Conservation (phyloP, 2,113 vertebrate species). For the Neogale vison region DNA sequence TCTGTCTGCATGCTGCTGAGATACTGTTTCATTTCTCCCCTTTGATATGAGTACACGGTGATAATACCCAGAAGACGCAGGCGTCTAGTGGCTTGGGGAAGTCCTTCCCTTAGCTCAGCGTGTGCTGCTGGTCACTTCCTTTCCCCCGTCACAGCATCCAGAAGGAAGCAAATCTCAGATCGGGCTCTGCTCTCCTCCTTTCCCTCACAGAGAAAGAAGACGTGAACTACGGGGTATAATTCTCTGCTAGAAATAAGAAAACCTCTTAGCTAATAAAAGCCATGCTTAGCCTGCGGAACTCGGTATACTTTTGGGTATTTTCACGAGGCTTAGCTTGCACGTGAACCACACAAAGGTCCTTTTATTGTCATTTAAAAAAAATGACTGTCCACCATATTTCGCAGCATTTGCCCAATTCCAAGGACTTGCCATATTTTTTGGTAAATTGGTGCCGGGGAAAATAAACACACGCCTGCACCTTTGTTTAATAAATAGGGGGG, state of each 20-base stretch:
- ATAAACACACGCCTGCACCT: background rate
- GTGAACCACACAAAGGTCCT: background rate
- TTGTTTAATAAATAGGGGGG: background rate
- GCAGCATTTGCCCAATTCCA: background rate
- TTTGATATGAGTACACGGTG: background rate
- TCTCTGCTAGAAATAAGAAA: slow-evolving; percentile 1
- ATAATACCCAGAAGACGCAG: background rate
- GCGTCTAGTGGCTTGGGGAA: background rate
- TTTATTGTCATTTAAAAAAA: slow-evolving; percentile 5
- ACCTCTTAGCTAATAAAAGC: background rate
- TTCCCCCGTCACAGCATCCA: background rate
- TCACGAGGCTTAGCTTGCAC: background rate
- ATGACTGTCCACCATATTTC: background rate
- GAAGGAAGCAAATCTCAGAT: background rate
- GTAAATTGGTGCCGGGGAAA: background rate
- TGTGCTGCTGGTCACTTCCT: background rate
- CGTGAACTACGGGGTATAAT: background rate
- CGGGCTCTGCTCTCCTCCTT: background rate
- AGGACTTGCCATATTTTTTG: background rate
- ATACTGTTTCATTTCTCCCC: background rate
- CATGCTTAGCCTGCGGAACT: background rate
- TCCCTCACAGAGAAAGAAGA: background rate
- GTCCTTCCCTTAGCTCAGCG: background rate
- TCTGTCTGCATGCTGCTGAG: background rate
- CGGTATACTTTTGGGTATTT: background rate